Evolutionary conservation across 2,797 vertebrate species (phyloP).

Genomic region (Gymnoscopelus microlampas): DNA sequence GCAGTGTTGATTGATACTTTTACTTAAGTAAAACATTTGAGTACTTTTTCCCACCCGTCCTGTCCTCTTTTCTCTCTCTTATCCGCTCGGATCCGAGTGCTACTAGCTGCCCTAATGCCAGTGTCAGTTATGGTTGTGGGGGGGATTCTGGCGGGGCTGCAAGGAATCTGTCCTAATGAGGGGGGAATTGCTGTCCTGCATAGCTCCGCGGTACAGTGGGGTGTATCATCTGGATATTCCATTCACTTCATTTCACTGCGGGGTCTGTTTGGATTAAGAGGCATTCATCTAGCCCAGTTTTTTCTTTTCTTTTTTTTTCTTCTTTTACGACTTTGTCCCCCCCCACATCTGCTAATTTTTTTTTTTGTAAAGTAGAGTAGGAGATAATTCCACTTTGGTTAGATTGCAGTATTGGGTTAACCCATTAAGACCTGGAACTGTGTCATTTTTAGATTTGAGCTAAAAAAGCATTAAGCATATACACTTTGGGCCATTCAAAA

Average conservation of each 20-base stretch:
- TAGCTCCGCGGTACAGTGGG: constrained; percentile 40
- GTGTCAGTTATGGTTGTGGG: constrained; percentile 46
- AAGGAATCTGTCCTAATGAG: constrained; percentile 58
- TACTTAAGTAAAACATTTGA: no score
- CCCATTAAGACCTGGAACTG: no score
- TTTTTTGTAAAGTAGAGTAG: constrained; percentile 27
- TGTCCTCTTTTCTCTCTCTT: not conserved
- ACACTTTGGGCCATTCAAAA: no score
- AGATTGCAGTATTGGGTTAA: constrained; percentile 34
- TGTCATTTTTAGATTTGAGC: no score
- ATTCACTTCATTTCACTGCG: constrained; percentile 24
- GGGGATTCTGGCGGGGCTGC: constrained; percentile 37
- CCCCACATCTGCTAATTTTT: constrained; percentile 26
- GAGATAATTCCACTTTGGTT: constrained; percentile 22
- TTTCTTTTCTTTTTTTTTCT: no score
- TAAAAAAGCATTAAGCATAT: no score
- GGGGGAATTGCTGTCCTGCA: constrained; percentile 35
- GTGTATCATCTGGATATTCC: constrained; percentile 48
- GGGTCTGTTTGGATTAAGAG: constrained; percentile 35
- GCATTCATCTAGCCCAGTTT: constrained; percentile 18
- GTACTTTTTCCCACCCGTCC: no score
- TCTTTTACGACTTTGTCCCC: constrained; percentile 23
- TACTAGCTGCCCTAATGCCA: constrained; percentile 50
- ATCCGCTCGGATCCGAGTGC: constrained; percentile 52
- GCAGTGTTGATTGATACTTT: no score